phyloP scores from a whole-genome alignment of 1,140 invertebrate species.

The Cheumatopsyche charites region DNA sequence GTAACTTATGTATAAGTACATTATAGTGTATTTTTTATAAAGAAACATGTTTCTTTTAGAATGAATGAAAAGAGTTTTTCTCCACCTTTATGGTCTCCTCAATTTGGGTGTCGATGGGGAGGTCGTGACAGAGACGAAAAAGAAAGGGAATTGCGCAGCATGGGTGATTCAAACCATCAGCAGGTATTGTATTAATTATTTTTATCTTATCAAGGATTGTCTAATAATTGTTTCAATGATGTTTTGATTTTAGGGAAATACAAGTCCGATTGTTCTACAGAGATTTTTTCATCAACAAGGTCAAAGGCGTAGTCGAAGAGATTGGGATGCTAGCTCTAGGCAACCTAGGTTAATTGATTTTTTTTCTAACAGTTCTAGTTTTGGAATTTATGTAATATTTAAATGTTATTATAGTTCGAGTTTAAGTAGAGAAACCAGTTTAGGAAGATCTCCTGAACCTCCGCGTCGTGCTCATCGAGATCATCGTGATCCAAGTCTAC shows the following conservation, averaged over 20 bases:
- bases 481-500: conserved; percentile 50
- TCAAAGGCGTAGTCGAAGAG: conserved; percentile 60
- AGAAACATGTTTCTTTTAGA: conserved; percentile 27
- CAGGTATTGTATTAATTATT: conserved; percentile 1
- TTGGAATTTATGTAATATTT: too few species aligned
- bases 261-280: conserved; percentile 69
- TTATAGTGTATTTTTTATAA: too few species aligned
- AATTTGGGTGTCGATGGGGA: conserved; percentile 38
- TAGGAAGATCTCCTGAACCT: conserved; percentile 58
- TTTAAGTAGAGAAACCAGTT: conserved; percentile 59
- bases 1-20: too few species aligned
- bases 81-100: conserved; percentile 46
- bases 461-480: conserved; percentile 55
- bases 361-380: neutral
- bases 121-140: conserved; percentile 35
- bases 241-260: conserved; percentile 64
- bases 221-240: too few species aligned
- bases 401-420: conserved; percentile 46
- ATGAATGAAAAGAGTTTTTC: conserved; percentile 40
- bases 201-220: too few species aligned
- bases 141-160: conserved; percentile 39
- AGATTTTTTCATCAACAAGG: conserved; percentile 69
- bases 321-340: conserved; percentile 55
- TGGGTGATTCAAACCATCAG: conserved; percentile 40
- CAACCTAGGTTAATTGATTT: conserved; percentile 51